Evolutionary conservation across 1,140 invertebrate species (phyloP).

Genomic region (Trichonephila inaurata): DNA sequence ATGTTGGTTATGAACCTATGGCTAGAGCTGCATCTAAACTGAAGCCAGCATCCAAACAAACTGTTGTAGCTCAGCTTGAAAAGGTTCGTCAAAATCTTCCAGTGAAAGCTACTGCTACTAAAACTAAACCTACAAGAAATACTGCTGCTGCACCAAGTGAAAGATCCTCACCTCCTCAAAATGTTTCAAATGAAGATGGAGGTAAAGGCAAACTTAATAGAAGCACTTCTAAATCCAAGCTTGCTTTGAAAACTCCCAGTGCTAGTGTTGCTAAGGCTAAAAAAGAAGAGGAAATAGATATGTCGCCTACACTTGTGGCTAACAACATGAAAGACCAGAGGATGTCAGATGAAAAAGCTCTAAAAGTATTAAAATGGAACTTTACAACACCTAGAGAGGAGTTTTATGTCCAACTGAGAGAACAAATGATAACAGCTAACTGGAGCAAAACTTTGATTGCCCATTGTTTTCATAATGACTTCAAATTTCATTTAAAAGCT

Average conservation of each 20-base stretch:
- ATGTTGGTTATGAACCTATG: conserved; percentile 92
- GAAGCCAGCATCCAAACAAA: conserved; percentile 92
- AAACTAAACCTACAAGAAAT: conserved; percentile 74
- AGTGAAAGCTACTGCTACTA: conserved; percentile 83
- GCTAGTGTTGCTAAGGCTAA: conserved; percentile 82
- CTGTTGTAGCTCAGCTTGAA: conserved; percentile 89
- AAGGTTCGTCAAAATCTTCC: conserved; percentile 92
- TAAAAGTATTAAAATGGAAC: conserved; percentile 96
- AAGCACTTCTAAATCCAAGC: conserved; percentile 78
- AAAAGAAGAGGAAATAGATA: conserved; percentile 93
- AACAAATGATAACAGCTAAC: conserved; percentile 93
- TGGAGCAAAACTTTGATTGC: conserved; percentile 92
- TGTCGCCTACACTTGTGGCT: conserved; percentile 85
- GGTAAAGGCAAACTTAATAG: conserved; percentile 76
- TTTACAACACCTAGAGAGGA: conserved; percentile 95
- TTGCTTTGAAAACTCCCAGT: conserved; percentile 80
- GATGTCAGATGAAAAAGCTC: conserved; percentile 94
- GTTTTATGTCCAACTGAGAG: conserved; percentile 94
- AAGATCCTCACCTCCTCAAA: conserved; percentile 47
- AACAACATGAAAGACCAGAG: conserved; percentile 95
- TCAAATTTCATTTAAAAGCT: conserved; percentile 97
- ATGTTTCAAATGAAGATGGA: conserved; percentile 65
- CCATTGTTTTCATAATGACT: conserved; percentile 97
- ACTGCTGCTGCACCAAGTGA: conserved; percentile 65
- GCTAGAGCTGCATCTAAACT: conserved; percentile 89